Evolutionary conservation across 2,113 vertebrate genomes (phyloP).

Genomic region (Nesogale talazaci): DNA sequence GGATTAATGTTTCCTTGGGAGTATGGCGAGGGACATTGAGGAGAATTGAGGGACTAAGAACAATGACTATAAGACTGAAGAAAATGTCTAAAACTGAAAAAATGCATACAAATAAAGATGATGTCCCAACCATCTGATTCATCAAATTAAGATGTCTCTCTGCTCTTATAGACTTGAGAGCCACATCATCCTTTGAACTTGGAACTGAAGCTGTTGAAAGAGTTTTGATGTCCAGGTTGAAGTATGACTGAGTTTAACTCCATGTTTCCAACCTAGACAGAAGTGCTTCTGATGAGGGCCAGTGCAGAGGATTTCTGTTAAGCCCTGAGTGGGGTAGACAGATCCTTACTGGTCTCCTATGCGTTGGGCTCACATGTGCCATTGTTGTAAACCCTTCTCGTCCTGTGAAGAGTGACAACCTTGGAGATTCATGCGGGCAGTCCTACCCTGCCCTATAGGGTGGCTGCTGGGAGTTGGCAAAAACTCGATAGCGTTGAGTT

Average conservation of each 20-base stretch:
- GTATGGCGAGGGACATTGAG: no score
- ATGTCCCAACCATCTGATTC: background rate
- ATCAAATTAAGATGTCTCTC: background rate
- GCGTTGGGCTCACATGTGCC: no score
- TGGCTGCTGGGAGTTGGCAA: accelerated
- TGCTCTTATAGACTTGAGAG: background rate
- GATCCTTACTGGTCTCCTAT: background rate
- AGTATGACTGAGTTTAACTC: background rate
- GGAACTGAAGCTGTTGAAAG: background rate
- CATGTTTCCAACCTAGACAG: background rate
- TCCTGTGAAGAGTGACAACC: no score
- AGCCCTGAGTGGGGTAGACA: background rate
- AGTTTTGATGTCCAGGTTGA: background rate
- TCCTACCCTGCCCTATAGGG: no score
- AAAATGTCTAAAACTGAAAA: no score
- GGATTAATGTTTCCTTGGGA: no score
- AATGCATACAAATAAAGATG: no score
- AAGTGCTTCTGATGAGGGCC: background rate
- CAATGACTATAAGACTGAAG: no score
- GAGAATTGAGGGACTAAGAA: no score
- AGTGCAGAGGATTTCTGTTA: background rate
- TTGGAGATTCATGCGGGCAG: no score
- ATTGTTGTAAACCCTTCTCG: no score
- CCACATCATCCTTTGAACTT: background rate
- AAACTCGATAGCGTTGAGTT: background rate